Base-by-base conservation (phyloP, 1,140 invertebrate species). In the Maniola jurtina region DNA sequence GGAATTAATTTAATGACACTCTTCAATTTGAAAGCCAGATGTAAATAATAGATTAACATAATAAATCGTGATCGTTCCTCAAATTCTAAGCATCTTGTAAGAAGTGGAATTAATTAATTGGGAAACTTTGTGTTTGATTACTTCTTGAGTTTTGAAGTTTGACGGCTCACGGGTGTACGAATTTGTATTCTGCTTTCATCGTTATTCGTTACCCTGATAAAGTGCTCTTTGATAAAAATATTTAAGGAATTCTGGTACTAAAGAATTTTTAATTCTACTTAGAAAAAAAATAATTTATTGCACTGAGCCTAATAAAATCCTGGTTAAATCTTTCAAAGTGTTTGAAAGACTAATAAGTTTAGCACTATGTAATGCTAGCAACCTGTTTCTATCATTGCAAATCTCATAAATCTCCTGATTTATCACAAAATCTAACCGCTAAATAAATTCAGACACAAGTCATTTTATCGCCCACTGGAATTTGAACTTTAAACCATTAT, bases 381-480 rank as follows among this genome's bases (percentile, higher is more conserved):
- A 15, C 59, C 47, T 42, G 45, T 15, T 48, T 40, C 55, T 42
- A 64, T 50, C 63, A 54, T 16, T 42, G 57, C 25, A 65, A 65
- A 65, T 65, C 45, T 65, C 57, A 4, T 54, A 36, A 52, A 65
- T 65, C 56, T 65, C 54, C 11, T 33, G 68, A 70, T 66, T 70
- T 70, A 54, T 48, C 58, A 58, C 54, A 33, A 62, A 25, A 62
- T 66, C 59, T 61, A 54, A 58, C 47, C 55, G 48, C 42, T 38
- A 15, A 38, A 63, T 42, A 66, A 63, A 63, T 63, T 62, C 48
- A 45, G 1, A 8, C 42, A 45, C 10, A n/a, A 45, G 42, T 45
- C 42, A 45, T 6, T n/a, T 5, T 45, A 45, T 45, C 42, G 5
- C 1, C 42, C 13, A 11, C 66, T 33, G 33, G 16, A 56, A 33